These are phyloP conservation scores for Pelodytes ibericus DNA, from an alignment of 2,797 vertebrate genomes.

Conservation along the genomic window DNA sequence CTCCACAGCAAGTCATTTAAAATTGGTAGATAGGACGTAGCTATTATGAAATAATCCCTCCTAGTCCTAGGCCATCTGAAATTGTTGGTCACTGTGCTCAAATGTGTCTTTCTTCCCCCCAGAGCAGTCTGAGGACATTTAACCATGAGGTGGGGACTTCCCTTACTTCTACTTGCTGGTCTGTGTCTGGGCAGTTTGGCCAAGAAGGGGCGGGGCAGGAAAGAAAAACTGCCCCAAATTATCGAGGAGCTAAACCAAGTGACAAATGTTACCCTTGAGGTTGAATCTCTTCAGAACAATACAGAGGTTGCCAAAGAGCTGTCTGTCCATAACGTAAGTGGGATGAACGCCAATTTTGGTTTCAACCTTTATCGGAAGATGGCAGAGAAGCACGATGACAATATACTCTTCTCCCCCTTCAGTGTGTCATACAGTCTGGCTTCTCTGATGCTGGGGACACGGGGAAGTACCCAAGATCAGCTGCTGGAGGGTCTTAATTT, in stretches of 20 bases:
- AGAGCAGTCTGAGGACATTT: background rate
- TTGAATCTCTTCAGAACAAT: constrained; percentile 28
- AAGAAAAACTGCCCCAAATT: constrained; percentile 32
- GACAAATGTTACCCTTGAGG: background rate
- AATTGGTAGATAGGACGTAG: too few relatives aligned
- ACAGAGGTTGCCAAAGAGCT: constrained; percentile 27
- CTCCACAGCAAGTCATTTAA: too few relatives aligned
- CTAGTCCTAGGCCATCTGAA: too few relatives aligned
- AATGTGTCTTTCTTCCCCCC: background rate
- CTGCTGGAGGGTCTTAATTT: constrained; percentile 77
- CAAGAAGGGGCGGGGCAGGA: constrained; percentile 16
- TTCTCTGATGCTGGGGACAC: constrained; percentile 75
- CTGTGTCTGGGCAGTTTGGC: constrained; percentile 50
- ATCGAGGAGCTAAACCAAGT: constrained; percentile 28
- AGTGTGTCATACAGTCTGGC: constrained; percentile 80
- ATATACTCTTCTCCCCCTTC: constrained; percentile 87
- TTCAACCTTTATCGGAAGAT: constrained; percentile 88
- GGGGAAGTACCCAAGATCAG: constrained; percentile 75
- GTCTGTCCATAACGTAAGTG: constrained; percentile 70
- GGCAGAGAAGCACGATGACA: constrained; percentile 81
- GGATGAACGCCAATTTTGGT: constrained; percentile 83
- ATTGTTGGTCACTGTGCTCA: background rate
- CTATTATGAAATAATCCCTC: too few relatives aligned
- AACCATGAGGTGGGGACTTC: constrained; percentile 10
- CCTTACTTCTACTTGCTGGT: constrained; percentile 48